These are phyloP conservation scores for Sisyra nigra DNA, from an alignment of 2,888 invertebrate genomes.

Conservation along the genomic window DNA sequence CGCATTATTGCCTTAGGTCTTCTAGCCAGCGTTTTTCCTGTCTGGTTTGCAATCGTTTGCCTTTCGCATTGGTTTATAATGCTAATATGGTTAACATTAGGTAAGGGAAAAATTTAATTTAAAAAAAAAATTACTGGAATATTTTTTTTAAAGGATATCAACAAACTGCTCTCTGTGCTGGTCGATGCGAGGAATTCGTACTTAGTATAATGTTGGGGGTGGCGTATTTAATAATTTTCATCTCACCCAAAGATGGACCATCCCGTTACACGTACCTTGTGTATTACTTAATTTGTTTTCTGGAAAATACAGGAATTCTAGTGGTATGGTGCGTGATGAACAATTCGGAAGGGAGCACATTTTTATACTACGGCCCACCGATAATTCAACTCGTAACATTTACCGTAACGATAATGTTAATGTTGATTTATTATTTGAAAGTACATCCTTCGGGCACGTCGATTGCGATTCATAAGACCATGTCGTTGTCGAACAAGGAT, in stretches of 20 bases:
- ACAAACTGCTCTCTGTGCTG: slow-evolving; percentile 28
- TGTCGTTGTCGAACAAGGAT: no score
- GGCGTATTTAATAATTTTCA: slow-evolving; percentile 40
- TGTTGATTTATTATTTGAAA: slow-evolving; percentile 27
- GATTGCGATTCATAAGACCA: slow-evolving; percentile 4
- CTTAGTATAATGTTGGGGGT: slow-evolving; percentile 36
- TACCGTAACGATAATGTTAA: slow-evolving; percentile 24
- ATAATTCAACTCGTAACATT: slow-evolving; percentile 25
- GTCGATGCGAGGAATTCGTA: slow-evolving; percentile 27
- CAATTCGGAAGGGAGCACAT: slow-evolving; percentile 24
- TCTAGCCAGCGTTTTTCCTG: slow-evolving; percentile 33
- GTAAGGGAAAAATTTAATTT: not conserved
- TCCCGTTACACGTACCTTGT: slow-evolving; percentile 34
- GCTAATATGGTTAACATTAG: slow-evolving; percentile 34
- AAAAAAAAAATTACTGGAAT: no score
- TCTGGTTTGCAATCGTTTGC: slow-evolving; percentile 31
- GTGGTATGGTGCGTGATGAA: slow-evolving; percentile 30
- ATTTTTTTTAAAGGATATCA: slow-evolving; percentile 20
- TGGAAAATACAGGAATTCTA: slow-evolving; percentile 30
- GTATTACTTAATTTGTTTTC: slow-evolving; percentile 30
- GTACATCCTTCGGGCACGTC: slow-evolving; percentile 25
- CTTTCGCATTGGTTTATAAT: slow-evolving; percentile 37
- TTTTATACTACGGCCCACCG: slow-evolving; percentile 27
- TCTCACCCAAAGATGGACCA: slow-evolving; percentile 40
- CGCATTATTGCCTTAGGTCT: slow-evolving; percentile 37